Evolutionary conservation across 2,797 vertebrate species (phyloP), one percentile per base, ranked within the genome.

Genomic region (Chelon auratus): DNA sequence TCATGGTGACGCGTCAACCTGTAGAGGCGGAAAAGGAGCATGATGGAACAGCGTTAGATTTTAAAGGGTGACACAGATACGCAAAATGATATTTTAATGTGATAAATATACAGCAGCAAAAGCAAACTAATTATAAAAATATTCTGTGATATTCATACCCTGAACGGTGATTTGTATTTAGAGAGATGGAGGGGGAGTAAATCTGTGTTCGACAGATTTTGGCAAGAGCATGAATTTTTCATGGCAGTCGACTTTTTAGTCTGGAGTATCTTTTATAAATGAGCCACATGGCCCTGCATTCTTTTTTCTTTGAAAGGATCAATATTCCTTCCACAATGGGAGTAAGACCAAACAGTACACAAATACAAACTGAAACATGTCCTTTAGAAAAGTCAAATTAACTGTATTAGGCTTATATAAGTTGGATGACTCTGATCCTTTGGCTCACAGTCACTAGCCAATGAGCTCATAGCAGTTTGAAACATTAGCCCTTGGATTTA

Each of bases 1-100:
- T 97, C 98, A 99, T 99, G 90, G 91, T 93, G 82, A 92, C 89
- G 84, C 72, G 62, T 93, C 89, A 93, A 64, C 77, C 96, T 98
- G 87, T 26, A 85, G 87, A 48, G 59, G 75, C 2, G 40, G 17
- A 47, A 47, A 17, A 40, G 45, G 15, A 51, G 43, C 72, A 37
- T 0, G 26, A 74, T 18, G 37, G 20, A 17, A 17, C 9, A n/a
- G 14, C 0, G 0, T 45, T 3, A n/a, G 18, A 22, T 58, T 39
- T 3, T 0, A 43, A 11, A 0, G 56, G 13, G 2, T 5, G 42
- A 50, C 12, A 20, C 33, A 43, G 1, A 4, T 1, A 33, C 6
- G 37, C 5, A 53, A 5, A 42, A 18, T 15, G 2, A 9, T 5
- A 30, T 3, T 48, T 9, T 33, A 40, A 43, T 22, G 0, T 12